A percentile compares a stretch with the other conserved stretches of the same genome.
These are phyloP conservation scores for Bombus ignitus DNA, from an alignment of 1,140 invertebrate genomes.

Conservation along the genomic window DNA sequence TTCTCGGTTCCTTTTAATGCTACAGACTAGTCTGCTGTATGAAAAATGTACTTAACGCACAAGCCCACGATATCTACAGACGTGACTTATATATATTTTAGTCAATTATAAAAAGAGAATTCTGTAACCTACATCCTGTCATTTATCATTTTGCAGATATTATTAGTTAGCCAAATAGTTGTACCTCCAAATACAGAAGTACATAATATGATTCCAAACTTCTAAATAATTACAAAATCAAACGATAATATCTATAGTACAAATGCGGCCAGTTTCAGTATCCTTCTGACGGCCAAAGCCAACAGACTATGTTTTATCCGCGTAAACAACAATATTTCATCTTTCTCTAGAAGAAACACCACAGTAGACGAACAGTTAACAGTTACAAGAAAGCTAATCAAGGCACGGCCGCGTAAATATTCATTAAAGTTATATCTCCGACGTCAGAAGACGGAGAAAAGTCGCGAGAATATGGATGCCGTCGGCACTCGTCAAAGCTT, in stretches of 20 bases:
- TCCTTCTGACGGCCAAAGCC: neutral
- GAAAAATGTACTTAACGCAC: neutral
- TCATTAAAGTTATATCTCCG: neutral
- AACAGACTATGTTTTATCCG: neutral
- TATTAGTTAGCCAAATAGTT: too few species aligned
- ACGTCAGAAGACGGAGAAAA: neutral
- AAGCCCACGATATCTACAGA: too few species aligned
- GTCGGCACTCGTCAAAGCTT: slow-evolving; percentile 65
- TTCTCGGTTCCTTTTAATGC: neutral
- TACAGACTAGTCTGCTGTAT: neutral
- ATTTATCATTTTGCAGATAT: too few species aligned
- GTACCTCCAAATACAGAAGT: neutral
- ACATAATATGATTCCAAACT: neutral
- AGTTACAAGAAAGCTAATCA: neutral
- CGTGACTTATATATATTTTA: too few species aligned
- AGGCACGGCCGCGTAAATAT: neutral
- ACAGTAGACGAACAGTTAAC: neutral
- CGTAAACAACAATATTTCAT: neutral
- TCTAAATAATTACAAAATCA: neutral
- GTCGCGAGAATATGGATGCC: neutral
- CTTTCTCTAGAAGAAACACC: neutral
- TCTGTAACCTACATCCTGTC: too few species aligned
- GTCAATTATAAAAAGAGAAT: too few species aligned
- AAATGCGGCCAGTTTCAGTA: neutral
- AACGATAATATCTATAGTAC: neutral